These are phyloP conservation scores for Ageneiosus marmoratus DNA, from an alignment of 2,113 vertebrate genomes.

Conservation along the genomic window DNA sequence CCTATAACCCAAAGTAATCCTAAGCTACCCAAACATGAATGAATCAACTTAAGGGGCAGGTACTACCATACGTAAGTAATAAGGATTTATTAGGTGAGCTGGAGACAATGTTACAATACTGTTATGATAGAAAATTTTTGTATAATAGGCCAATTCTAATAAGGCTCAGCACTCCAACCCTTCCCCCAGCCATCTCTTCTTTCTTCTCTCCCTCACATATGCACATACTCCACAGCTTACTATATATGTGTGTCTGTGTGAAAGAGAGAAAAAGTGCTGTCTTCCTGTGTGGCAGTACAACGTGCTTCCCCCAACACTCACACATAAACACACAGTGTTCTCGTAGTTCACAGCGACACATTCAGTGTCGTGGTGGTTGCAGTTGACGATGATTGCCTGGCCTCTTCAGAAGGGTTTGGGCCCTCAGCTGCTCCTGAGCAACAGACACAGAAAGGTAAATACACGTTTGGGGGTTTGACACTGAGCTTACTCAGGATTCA, in stretches of 20 bases:
- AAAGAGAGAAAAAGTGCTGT: constrained; percentile 27
- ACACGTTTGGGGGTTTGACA: constrained; percentile 26
- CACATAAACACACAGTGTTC: constrained; percentile 34
- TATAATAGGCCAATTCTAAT: background rate
- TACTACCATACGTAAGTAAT: background rate
- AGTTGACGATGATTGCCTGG: constrained; percentile 56
- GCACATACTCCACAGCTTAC: constrained; percentile 49
- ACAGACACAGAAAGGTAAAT: constrained; percentile 64
- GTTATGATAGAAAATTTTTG: too few relatives aligned
- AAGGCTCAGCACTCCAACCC: constrained; percentile 40
- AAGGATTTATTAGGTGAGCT: background rate
- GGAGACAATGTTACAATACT: background rate
- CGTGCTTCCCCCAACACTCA: constrained; percentile 42
- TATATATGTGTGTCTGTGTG: constrained; percentile 28
- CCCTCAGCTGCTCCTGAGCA: constrained; percentile 53
- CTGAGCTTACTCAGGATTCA: background rate
- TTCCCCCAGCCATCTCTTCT: constrained; percentile 36
- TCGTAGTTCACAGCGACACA: constrained; percentile 21
- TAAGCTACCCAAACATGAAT: too few relatives aligned
- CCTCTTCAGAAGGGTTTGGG: constrained; percentile 46
- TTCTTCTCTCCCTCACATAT: background rate
- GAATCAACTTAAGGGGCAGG: background rate
- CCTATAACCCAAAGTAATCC: too few relatives aligned
- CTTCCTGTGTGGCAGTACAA: constrained; percentile 56
- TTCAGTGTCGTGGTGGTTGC: constrained; percentile 38